These are phyloP conservation scores for Scortum barcoo DNA, from an alignment of 2,113 vertebrate genomes.

Conservation along the genomic window DNA sequence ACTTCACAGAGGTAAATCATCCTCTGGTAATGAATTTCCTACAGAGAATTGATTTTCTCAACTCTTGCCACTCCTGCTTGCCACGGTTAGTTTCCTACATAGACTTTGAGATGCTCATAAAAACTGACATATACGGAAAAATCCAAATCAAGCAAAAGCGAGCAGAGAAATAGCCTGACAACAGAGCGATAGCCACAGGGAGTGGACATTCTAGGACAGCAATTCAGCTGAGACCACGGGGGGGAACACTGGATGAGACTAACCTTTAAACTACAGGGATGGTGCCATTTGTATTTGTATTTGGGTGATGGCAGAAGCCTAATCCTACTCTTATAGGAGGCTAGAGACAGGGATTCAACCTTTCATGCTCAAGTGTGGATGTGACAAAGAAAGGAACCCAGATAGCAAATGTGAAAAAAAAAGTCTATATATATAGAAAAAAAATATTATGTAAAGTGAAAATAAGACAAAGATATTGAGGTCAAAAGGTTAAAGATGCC, in stretches of 20 bases:
- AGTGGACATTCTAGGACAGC: slow-evolving; percentile 56
- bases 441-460: slow-evolving; percentile 34
- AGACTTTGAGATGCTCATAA: slow-evolving; percentile 18
- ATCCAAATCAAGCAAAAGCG: slow-evolving; percentile 16
- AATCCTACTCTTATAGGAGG: slow-evolving; percentile 49
- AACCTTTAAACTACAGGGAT: slow-evolving; percentile 64
- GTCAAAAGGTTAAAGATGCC: slow-evolving; percentile 67
- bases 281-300: slow-evolving; percentile 57
- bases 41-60: not conserved
- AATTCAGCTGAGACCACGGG: slow-evolving; percentile 42
- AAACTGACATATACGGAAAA: slow-evolving; percentile 41
- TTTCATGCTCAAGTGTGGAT: slow-evolving; percentile 13
- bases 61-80: not conserved
- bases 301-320: slow-evolving; percentile 49
- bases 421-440: slow-evolving; percentile 26
- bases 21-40: not conserved
- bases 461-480: slow-evolving; percentile 29
- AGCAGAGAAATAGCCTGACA: slow-evolving; percentile 30
- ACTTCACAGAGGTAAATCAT: not conserved
- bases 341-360: slow-evolving; percentile 55
- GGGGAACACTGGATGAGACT: slow-evolving; percentile 44
- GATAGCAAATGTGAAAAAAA: not conserved
- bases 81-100: not conserved
- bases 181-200: slow-evolving; percentile 27
- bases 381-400: slow-evolving; percentile 30